Conservation (phyloP, 1,140 invertebrate genomes). For the Cotesia chilonis region DNA sequence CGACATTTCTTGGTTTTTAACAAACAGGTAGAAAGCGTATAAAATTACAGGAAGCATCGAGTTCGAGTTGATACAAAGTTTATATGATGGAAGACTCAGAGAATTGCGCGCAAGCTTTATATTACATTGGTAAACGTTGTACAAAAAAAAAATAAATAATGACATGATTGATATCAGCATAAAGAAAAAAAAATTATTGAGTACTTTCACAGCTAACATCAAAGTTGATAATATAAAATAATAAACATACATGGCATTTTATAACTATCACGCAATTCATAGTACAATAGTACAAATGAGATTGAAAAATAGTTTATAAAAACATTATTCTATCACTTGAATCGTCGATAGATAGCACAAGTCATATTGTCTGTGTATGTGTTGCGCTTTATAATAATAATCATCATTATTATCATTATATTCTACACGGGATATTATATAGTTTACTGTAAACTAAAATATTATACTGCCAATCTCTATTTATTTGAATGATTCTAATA, state of each 20-base stretch:
- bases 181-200: no score
- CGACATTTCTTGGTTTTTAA: slow-evolving; percentile 22
- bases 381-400: background rate
- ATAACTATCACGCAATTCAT: background rate
- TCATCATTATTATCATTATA: no score
- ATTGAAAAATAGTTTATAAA: background rate
- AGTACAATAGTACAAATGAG: background rate
- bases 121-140: background rate
- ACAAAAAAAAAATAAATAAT: slow-evolving; percentile 1
- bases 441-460: no score
- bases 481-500: no score
- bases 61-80: background rate
- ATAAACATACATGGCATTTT: no score
- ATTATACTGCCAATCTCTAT: no score
- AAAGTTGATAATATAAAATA: no score
- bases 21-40: slow-evolving; percentile 38
- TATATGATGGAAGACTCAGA: slow-evolving; percentile 6
- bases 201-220: no score
- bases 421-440: no score
- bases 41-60: slow-evolving; percentile 38
- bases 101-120: slow-evolving; percentile 11
- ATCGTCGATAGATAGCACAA: background rate
- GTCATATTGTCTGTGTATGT: background rate
- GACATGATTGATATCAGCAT: background rate
- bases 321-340: background rate